A percentile compares a stretch with the other conserved stretches of the same genome.
phyloP scores from a whole-genome alignment of 2,888 invertebrate genomes.

The Hyposoter dolosus region DNA sequence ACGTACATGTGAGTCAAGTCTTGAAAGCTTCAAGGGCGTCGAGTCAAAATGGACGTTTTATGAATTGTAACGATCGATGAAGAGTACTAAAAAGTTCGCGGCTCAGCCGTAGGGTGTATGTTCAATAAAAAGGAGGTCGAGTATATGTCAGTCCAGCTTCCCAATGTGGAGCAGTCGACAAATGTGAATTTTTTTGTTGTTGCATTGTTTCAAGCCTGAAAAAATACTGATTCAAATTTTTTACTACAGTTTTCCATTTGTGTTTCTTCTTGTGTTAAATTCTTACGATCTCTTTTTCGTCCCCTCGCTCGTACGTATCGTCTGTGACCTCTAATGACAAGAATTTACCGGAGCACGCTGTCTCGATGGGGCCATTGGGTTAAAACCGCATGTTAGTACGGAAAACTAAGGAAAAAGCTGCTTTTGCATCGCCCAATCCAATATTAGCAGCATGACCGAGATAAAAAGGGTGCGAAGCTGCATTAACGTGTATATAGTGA shows the following conservation, averaged over 20 bases:
- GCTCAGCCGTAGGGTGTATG: constrained; percentile 21
- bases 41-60: not conserved
- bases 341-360: not conserved
- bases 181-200: constrained; percentile 26
- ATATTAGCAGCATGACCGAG: constrained; percentile 6
- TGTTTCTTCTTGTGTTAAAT: not conserved
- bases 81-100: constrained; percentile 10
- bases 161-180: not conserved
- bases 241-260: not conserved
- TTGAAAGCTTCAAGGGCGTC: not conserved
- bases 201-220: not conserved
- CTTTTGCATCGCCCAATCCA: not conserved
- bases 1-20: not conserved
- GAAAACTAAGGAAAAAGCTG: not conserved
- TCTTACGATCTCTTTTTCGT: not conserved
- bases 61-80: constrained; percentile 35
- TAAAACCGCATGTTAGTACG: not conserved
- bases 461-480: constrained; percentile 7
- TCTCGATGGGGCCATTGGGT: not conserved
- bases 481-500: not conserved
- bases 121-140: constrained; percentile 50
- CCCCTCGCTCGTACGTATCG: not conserved
- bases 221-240: not conserved
- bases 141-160: constrained; percentile 24
- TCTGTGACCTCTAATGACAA: not conserved